These are phyloP conservation scores for Euspilapteryx auroguttella DNA, from an alignment of 2,888 invertebrate species.

Conservation along the genomic window DNA sequence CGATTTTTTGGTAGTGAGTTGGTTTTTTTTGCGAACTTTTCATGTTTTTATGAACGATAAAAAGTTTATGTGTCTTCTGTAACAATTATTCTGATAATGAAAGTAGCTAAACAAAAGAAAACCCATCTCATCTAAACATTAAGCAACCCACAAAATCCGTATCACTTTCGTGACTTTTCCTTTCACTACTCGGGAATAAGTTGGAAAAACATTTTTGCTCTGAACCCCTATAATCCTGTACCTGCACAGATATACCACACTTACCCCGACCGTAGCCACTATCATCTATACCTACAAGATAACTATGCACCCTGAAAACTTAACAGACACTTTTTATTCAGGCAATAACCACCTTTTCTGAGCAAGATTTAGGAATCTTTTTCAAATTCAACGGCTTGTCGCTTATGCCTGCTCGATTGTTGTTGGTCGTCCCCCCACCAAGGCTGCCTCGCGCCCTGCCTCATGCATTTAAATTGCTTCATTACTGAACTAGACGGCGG, in stretches of 20 bases:
- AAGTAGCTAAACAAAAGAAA: no score
- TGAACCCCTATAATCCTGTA: conserved; percentile 51
- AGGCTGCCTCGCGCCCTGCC: conserved; percentile 54
- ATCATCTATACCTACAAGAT: conserved; percentile 53
- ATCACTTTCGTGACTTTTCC: conserved; percentile 54
- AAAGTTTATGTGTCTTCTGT: no score
- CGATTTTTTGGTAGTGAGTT: no score
- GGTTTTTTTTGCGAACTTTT: no score
- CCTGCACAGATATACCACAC: conserved; percentile 55
- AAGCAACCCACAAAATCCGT: conserved; percentile 18
- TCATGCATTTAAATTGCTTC: conserved; percentile 65
- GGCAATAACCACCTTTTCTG: not conserved
- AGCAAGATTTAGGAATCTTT: not conserved
- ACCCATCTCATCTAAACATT: no score
- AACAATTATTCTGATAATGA: no score
- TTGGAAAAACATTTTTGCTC: conserved; percentile 54
- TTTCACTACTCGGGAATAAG: conserved; percentile 45
- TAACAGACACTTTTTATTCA: no score
- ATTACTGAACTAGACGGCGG: conserved; percentile 55
- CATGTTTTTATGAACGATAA: no score
- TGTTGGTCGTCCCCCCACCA: conserved; percentile 56
- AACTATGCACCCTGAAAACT: no score
- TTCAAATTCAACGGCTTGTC: no score
- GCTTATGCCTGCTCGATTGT: no score
- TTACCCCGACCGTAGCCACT: conserved; percentile 52